Base-by-base conservation (phyloP, 2,888 invertebrate species). In the Troilus luridus region DNA sequence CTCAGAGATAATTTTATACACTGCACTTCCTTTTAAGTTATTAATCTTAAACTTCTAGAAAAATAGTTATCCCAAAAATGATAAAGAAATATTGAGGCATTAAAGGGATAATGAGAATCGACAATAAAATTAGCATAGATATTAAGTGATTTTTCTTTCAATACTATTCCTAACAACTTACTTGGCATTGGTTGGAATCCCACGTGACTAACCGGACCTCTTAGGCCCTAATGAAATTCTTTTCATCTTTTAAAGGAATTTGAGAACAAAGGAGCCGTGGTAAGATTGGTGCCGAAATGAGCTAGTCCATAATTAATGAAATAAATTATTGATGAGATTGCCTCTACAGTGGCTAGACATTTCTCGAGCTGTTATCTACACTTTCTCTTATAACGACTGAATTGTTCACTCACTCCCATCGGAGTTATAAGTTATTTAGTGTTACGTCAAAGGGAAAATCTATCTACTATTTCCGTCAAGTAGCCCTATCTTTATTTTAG, bases 241-340 rank as follows among this genome's bases (percentile, higher is more conserved):
- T 81, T 81, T 81, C 81, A 81, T 81, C 81, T 81, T 81, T 81
- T 81, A 54, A 54, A 81, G 81, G 81, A 81, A 81, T 81, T 81
- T 19, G 19, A 41, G 81, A 81, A 81, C 81, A 81, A 81, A 81
- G 81, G 81, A 21, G 10, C 81, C 56, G 81, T 19, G 81, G 81
- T 41, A 54, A 56, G 81, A 67, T 56, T 56, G 81, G 41, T 81
- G 54, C 54, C 81, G 19, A 56, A 81, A 81, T 56, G 81, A 81
- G 81, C 54, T 54, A 54, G 81, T 67, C 54, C 41, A 81, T 81
- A 81, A 81, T 81, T 81, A 81, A 81, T 81, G 81, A 81, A 41
- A 81, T 56, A 56, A 54, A 81, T 81, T 81, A 81, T 81, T 21
- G 41, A 81, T 81, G 56, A 81, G 81, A 56, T 81, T 56, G 17